Conservation (phyloP, 2,888 invertebrate genomes). For the Acholoe squamosa region DNA sequence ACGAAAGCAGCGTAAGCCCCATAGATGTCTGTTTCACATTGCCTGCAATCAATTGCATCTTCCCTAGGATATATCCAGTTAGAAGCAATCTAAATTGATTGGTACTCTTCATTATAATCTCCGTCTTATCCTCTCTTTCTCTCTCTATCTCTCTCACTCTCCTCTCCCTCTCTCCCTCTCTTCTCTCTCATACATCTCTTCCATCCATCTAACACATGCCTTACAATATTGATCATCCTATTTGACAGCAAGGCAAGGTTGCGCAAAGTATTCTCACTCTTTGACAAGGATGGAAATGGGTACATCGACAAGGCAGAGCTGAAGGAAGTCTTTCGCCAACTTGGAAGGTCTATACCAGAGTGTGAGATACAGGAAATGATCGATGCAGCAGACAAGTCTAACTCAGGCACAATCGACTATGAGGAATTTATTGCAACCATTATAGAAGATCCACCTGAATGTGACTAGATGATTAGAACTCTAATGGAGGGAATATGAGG, state of each 20-base stretch:
- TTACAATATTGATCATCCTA: too few relatives aligned
- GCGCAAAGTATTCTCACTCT: constrained; percentile 49
- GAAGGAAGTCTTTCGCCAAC: constrained; percentile 40
- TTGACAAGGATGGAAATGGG: constrained; percentile 61
- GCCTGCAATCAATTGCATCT: too few relatives aligned
- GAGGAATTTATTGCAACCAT: constrained; percentile 60
- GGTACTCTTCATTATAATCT: too few relatives aligned
- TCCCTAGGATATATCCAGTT: too few relatives aligned
- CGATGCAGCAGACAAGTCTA: constrained; percentile 32
- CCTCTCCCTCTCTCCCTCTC: too few relatives aligned
- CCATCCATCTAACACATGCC: too few relatives aligned
- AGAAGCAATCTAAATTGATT: too few relatives aligned
- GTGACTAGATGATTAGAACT: neutral
- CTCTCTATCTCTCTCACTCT: too few relatives aligned
- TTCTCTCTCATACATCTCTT: too few relatives aligned
- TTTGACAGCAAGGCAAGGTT: constrained; percentile 49
- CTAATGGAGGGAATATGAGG: neutral
- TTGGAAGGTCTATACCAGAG: constrained; percentile 48
- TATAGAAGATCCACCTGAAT: neutral
- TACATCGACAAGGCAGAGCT: constrained; percentile 59
- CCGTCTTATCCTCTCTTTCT: too few relatives aligned
- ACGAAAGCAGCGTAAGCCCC: too few relatives aligned
- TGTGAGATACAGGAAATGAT: constrained; percentile 61
- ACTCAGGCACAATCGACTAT: constrained; percentile 55
- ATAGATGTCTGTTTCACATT: too few relatives aligned